Evolutionary conservation across 1,140 invertebrate genomes (phyloP).

Genomic region (Stegodyphus dumicola): DNA sequence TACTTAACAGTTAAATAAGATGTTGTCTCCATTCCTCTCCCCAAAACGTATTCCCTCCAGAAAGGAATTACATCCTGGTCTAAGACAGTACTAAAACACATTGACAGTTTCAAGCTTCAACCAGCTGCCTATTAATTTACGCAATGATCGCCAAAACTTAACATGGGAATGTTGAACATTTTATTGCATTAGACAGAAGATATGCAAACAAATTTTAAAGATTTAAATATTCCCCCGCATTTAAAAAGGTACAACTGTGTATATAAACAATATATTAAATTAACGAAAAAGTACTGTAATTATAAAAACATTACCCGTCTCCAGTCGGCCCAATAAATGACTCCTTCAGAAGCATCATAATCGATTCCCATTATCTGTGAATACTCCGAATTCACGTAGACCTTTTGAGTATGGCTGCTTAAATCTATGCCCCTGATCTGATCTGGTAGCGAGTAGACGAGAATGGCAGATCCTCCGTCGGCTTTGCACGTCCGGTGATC

Average conservation of each 20-base stretch:
- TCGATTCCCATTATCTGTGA: conserved; percentile 58
- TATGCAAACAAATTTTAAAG: not conserved
- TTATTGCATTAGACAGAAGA: not conserved
- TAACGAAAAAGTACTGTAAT: not conserved
- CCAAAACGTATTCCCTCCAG: too few species aligned
- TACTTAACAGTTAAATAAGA: too few species aligned
- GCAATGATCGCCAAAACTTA: too few species aligned
- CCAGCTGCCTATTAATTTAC: too few species aligned
- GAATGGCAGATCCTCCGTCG: conserved; percentile 53
- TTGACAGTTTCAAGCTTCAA: too few species aligned
- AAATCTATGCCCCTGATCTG: conserved; percentile 55
- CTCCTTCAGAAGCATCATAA: conserved; percentile 34
- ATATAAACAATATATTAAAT: not conserved
- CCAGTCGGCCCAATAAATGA: conserved; percentile 52
- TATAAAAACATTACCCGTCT: conserved; percentile 26
- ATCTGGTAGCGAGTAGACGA: conserved; percentile 57
- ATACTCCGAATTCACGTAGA: not conserved
- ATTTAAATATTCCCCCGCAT: not conserved
- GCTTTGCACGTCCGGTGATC: conserved; percentile 84
- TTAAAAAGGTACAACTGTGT: not conserved
- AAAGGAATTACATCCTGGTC: too few species aligned
- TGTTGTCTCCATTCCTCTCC: too few species aligned
- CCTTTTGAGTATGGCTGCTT: conserved; percentile 7
- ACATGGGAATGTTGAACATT: not conserved
- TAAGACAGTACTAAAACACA: too few species aligned